A percentile compares a stretch with the other conserved stretches of the same genome.
phyloP scores from a whole-genome alignment of 2,888 invertebrate species.

The Ectropis crepuscularia region DNA sequence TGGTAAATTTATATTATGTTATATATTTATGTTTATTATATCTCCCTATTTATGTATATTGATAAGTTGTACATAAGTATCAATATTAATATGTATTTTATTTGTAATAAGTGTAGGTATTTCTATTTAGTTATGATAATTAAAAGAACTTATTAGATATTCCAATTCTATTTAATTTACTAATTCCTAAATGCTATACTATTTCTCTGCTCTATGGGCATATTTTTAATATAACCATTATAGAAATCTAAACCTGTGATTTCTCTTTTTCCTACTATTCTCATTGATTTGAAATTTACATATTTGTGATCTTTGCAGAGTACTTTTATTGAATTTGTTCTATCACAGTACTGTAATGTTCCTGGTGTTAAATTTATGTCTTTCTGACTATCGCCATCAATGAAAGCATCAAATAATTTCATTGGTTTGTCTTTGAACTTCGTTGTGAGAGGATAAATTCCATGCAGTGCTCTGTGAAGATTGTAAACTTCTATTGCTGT shows the following conservation, averaged over 20 bases:
- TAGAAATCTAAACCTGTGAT: constrained; percentile 93
- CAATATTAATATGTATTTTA: constrained; percentile 6
- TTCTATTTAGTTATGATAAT: constrained; percentile 7
- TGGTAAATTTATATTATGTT: constrained; percentile 10
- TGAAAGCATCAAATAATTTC: constrained; percentile 86
- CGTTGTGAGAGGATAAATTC: constrained; percentile 86
- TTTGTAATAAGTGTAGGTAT: constrained; percentile 9
- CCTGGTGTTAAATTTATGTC: constrained; percentile 78
- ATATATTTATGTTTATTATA: constrained; percentile 16
- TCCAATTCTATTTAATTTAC: constrained; percentile 40
- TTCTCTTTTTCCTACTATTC: constrained; percentile 87
- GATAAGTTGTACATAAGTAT: constrained; percentile 3
- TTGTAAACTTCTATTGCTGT: constrained; percentile 87
- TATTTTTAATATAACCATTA: constrained; percentile 92
- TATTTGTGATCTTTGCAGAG: constrained; percentile 87
- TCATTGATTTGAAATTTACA: constrained; percentile 87
- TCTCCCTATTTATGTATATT: constrained; percentile 18
- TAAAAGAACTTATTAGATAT: constrained; percentile 20
- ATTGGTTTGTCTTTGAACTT: constrained; percentile 85
- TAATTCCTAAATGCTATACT: constrained; percentile 64
- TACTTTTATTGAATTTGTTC: constrained; percentile 85
- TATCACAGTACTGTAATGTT: constrained; percentile 84
- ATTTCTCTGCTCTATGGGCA: constrained; percentile 59
- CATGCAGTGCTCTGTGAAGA: constrained; percentile 88
- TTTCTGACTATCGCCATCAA: constrained; percentile 51